These are phyloP conservation scores for Muscicapa adusta DNA, from an alignment of 2,113 vertebrate genomes.

Conservation along the genomic window DNA sequence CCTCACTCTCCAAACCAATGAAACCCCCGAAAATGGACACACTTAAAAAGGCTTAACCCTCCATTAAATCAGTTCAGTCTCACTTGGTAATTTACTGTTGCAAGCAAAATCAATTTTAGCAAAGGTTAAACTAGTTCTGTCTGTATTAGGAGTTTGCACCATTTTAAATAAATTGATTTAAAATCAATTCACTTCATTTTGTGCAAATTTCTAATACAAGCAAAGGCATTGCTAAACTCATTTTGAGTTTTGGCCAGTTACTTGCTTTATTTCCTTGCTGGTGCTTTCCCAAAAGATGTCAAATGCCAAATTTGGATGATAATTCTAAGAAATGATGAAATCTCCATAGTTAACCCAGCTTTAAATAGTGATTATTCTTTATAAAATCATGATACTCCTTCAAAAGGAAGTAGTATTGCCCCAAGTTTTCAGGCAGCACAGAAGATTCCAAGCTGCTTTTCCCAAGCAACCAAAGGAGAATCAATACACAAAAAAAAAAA, in stretches of 20 bases:
- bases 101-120: constrained; percentile 46
- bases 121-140: constrained; percentile 45
- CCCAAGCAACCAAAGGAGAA: neutral
- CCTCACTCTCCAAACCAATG: neutral
- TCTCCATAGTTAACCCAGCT: neutral
- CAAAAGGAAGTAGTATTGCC: neutral
- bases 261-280: neutral
- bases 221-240: fast-evolving
- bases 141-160: neutral
- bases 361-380: neutral
- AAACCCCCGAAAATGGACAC: neutral
- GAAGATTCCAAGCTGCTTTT: neutral
- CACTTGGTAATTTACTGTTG: constrained; percentile 35
- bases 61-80: constrained; percentile 43
- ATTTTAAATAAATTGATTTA: constrained; percentile 46
- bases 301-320: neutral
- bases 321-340: neutral
- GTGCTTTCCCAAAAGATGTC: neutral
- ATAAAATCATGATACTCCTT: neutral
- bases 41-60: constrained; percentile 48
- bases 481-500: neutral
- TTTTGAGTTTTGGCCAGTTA: neutral
- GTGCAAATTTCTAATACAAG: neutral
- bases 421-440: neutral
- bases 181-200: constrained; percentile 37